phyloP scores from a whole-genome alignment of 2,113 vertebrate genomes.

The Colossoma macropomum region DNA sequence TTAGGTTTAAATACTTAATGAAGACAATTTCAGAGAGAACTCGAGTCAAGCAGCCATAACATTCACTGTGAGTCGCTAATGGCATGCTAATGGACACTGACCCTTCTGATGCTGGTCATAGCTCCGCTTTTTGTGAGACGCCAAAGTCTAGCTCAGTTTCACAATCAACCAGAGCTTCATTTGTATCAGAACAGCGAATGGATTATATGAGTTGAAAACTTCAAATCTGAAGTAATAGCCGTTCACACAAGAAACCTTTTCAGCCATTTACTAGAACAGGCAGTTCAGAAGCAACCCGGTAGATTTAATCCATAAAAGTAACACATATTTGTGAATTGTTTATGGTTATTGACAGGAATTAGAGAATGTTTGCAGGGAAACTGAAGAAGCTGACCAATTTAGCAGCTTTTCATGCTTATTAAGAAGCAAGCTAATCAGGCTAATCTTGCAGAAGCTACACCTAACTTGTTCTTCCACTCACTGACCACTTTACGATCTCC shows the following conservation, averaged over 20 bases:
- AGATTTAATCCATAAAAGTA: too few species aligned
- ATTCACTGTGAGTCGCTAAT: neutral
- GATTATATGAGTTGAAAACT: neutral
- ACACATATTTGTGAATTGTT: too few species aligned
- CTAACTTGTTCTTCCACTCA: neutral
- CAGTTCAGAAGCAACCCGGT: too few species aligned
- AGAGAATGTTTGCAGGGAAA: neutral
- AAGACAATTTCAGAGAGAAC: neutral
- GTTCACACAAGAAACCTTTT: too few species aligned
- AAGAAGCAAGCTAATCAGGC: neutral
- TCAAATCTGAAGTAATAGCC: too few species aligned
- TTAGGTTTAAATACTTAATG: neutral
- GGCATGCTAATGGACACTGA: neutral
- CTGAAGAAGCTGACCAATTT: neutral
- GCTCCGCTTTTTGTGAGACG: neutral
- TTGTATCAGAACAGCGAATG: neutral
- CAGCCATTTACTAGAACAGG: too few species aligned
- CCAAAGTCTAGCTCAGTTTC: neutral
- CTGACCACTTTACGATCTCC: too few species aligned
- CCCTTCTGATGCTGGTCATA: neutral
- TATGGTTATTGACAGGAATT: neutral
- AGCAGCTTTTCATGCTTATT: neutral
- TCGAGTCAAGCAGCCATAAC: slow-evolving; percentile 2
- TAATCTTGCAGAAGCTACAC: neutral
- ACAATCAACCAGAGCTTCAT: neutral